Conservation (phyloP, 2,113 vertebrate species). For the Zosterops japonicus region DNA sequence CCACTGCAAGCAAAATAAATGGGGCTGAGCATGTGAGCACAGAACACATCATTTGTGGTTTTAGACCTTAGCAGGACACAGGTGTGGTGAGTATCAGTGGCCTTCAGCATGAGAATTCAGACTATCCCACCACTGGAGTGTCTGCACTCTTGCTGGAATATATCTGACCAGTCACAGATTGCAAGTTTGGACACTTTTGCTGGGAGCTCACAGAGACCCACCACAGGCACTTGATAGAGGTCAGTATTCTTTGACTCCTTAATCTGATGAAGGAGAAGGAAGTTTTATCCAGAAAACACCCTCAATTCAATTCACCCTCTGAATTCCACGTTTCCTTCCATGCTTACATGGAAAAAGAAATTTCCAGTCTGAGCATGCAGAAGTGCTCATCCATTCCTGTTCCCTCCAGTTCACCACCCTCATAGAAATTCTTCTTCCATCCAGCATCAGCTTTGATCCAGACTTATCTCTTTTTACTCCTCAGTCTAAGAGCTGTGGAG, state of each 20-base stretch:
- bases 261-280: background rate
- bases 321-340: background rate
- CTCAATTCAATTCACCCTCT: background rate
- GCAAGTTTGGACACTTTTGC: background rate
- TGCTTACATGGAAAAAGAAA: background rate
- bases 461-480: background rate
- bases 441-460: background rate
- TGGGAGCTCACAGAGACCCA: background rate
- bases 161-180: background rate
- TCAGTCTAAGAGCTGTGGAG: background rate
- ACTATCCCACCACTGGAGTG: rapidly evolving
- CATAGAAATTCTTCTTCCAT: background rate
- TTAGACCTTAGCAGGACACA: background rate
- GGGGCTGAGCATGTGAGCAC: background rate
- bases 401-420: background rate
- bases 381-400: background rate
- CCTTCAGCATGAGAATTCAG: background rate
- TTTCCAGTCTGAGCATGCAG: background rate
- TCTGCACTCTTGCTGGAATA: background rate
- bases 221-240: background rate
- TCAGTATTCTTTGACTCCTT: background rate
- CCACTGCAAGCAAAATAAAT: background rate
- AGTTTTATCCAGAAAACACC: background rate
- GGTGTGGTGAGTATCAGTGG: background rate
- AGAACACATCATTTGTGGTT: background rate